Conservation (phyloP, 1,140 invertebrate species). For the Littorina saxatilis region DNA sequence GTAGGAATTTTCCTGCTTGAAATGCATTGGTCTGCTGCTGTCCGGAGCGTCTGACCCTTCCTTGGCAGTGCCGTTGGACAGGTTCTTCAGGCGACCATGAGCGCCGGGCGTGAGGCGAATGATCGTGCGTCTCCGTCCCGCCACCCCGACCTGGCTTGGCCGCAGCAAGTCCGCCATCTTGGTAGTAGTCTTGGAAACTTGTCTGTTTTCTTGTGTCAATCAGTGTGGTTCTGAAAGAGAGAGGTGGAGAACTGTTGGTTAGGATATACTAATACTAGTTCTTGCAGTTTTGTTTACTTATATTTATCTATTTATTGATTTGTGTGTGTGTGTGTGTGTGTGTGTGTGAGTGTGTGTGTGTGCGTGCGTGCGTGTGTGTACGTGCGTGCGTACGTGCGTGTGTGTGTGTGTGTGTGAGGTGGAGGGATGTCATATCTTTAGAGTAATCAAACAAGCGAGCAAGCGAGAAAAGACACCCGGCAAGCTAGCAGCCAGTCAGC, state of each 20-base stretch:
- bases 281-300: background rate
- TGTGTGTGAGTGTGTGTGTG: background rate
- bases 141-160: background rate
- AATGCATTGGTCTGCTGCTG: constrained; percentile 9
- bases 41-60: constrained; percentile 43
- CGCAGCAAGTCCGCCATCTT: background rate
- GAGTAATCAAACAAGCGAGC: too few relatives aligned
- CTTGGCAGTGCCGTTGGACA: background rate
- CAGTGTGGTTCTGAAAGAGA: too few relatives aligned
- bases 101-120: background rate
- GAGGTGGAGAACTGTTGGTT: too few relatives aligned
- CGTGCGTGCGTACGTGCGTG: constrained; percentile 4
- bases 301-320: background rate
- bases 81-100: background rate
- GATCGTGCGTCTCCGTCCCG: constrained; percentile 25
- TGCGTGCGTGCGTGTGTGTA: background rate
- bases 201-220: background rate
- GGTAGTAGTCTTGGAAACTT: background rate
- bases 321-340: too few relatives aligned
- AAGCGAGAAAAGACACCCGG: too few relatives aligned
- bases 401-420: background rate
- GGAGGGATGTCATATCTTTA: too few relatives aligned
- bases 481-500: too few relatives aligned
- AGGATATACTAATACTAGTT: too few relatives aligned
- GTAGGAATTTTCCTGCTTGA: constrained; percentile 56